Conservation (phyloP, 2,888 invertebrate species). For the Pammene fasciana region DNA sequence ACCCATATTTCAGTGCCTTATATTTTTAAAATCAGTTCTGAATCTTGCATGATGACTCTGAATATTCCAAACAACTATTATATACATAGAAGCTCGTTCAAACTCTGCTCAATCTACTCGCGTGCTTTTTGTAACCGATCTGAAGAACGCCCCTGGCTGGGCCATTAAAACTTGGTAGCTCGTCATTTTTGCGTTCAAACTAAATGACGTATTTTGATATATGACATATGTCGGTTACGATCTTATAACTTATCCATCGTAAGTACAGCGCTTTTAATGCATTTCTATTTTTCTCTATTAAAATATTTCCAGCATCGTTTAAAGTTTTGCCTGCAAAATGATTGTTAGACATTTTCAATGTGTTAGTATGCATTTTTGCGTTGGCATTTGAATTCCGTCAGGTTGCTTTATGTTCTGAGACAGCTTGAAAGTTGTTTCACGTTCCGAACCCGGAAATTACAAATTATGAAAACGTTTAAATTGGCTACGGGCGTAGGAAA, state of each 20-base stretch:
- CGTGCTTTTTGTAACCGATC: not conserved
- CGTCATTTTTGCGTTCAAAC: not conserved
- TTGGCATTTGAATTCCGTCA: not conserved
- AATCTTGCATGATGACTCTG: too few relatives aligned
- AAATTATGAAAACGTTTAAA: too few relatives aligned
- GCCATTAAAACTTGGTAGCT: conserved; percentile 58
- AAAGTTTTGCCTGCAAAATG: conserved; percentile 24
- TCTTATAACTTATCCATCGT: not conserved
- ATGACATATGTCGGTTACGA: not conserved
- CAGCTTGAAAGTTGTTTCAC: too few relatives aligned
- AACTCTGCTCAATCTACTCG: not conserved
- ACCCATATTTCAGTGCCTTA: too few relatives aligned
- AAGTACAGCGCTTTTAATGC: conserved; percentile 21
- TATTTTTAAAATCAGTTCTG: too few relatives aligned
- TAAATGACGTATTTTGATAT: conserved; percentile 9
- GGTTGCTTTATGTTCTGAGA: too few relatives aligned
- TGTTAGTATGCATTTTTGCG: not conserved
- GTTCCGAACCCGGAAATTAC: too few relatives aligned
- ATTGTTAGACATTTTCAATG: conserved; percentile 1
- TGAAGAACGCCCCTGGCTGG: conserved; percentile 11
- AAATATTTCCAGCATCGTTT: conserved; percentile 28
- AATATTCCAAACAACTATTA: too few relatives aligned
- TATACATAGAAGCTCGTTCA: not conserved
- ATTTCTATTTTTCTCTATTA: conserved; percentile 36
- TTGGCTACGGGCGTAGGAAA: too few relatives aligned